Evolutionary conservation across 2,113 vertebrate species (phyloP).

Genomic region (Periophthalmodon schlosseri): DNA sequence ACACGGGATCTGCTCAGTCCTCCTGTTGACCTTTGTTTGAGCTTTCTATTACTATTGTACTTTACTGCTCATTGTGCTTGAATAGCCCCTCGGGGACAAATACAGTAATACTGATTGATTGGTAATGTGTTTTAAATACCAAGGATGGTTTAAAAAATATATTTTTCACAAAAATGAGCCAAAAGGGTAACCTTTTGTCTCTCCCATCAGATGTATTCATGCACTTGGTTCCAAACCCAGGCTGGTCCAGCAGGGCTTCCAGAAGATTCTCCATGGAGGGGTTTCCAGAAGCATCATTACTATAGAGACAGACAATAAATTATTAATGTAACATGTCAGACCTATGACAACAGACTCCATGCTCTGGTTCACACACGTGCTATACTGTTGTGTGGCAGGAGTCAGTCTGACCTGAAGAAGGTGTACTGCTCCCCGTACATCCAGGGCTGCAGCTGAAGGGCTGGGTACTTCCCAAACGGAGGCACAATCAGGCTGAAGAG

Average conservation of each 20-base stretch:
- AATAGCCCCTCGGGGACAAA: too few species aligned
- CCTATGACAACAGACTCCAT: neutral
- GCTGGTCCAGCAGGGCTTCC: constrained; percentile 75
- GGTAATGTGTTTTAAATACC: too few species aligned
- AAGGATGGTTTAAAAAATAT: too few species aligned
- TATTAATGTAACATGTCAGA: neutral
- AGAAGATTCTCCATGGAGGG: constrained; percentile 65
- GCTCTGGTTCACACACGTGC: neutral
- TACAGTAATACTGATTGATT: too few species aligned
- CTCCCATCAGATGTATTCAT: constrained; percentile 55
- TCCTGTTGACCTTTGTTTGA: too few species aligned
- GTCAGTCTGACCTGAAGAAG: constrained; percentile 84
- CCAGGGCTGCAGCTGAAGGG: constrained; percentile 81
- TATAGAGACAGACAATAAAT: constrained; percentile 36
- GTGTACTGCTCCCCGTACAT: constrained; percentile 88
- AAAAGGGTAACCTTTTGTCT: constrained; percentile 42
- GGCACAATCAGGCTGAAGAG: constrained; percentile 86
- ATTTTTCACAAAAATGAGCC: too few species aligned
- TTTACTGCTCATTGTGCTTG: too few species aligned
- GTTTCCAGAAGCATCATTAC: constrained; percentile 80
- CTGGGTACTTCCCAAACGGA: constrained; percentile 81
- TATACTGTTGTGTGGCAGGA: neutral
- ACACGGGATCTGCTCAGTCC: too few species aligned
- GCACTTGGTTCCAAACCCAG: constrained; percentile 80
- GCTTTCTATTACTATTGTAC: too few species aligned